phyloP scores from a whole-genome alignment of 2,797 vertebrate species.

The Oreonectes daqikongensis region DNA sequence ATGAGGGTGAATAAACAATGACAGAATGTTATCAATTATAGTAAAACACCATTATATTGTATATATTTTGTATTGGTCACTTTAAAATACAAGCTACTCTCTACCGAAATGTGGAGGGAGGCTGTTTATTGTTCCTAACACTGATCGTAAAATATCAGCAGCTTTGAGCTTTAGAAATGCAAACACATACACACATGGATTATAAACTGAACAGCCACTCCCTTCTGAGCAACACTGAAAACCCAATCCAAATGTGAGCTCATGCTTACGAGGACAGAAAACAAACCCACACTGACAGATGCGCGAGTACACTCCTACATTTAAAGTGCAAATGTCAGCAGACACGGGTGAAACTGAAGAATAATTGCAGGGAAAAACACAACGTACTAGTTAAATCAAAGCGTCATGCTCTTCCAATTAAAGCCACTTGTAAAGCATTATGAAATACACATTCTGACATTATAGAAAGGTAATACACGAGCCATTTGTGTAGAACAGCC shows the following conservation, averaged over 20 bases:
- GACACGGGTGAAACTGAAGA: not conserved
- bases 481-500: not conserved
- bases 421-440: not conserved
- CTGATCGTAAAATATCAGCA: slow-evolving; percentile 6
- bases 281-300: slow-evolving; percentile 19
- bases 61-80: too few relatives aligned
- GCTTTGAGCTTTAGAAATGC: slow-evolving; percentile 16
- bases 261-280: slow-evolving; percentile 48
- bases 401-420: not conserved
- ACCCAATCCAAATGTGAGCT: slow-evolving; percentile 58
- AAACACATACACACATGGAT: slow-evolving; percentile 35
- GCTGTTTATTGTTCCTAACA: not conserved
- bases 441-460: not conserved
- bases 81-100: too few relatives aligned
- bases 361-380: slow-evolving; percentile 6
- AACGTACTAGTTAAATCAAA: not conserved
- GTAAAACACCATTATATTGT: not conserved
- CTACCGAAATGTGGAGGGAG: too few relatives aligned
- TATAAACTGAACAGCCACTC: slow-evolving; percentile 41
- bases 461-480: not conserved
- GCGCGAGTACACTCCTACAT: slow-evolving; percentile 19
- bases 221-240: slow-evolving; percentile 41
- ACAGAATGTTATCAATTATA: too few relatives aligned
- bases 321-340: slow-evolving; percentile 25
- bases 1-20: too few relatives aligned